Conservation (phyloP, 2,113 vertebrate species). For the Oreamnos americanus region DNA sequence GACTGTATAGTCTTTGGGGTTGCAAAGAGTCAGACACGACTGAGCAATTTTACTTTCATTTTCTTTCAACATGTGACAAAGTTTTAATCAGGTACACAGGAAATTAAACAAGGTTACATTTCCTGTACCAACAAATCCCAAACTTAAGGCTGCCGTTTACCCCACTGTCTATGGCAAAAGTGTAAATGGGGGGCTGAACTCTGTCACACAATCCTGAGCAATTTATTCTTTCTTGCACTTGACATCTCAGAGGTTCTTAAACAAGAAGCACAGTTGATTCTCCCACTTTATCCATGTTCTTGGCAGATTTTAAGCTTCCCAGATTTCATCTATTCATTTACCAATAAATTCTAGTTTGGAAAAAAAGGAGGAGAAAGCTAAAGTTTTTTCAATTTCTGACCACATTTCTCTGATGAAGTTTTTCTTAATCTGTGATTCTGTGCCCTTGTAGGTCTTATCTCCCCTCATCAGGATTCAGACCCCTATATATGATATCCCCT, state of each 20-base stretch:
- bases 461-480: background rate
- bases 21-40: accelerated
- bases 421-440: background rate
- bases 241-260: background rate
- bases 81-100: background rate
- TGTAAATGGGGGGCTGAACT: background rate
- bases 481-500: background rate
- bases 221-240: background rate
- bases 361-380: background rate
- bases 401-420: background rate
- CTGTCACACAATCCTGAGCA: background rate
- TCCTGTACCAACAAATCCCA: background rate
- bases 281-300: background rate
- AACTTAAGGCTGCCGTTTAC: accelerated
- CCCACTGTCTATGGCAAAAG: background rate
- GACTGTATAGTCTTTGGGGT: background rate
- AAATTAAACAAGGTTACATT: background rate
- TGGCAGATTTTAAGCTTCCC: background rate
- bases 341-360: background rate
- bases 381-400: background rate
- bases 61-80: background rate
- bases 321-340: background rate
- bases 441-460: background rate
- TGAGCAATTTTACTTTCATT: background rate
- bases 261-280: background rate